These are phyloP conservation scores for Hyperopisus bebe DNA, from an alignment of 2,113 vertebrate species.

Conservation along the genomic window DNA sequence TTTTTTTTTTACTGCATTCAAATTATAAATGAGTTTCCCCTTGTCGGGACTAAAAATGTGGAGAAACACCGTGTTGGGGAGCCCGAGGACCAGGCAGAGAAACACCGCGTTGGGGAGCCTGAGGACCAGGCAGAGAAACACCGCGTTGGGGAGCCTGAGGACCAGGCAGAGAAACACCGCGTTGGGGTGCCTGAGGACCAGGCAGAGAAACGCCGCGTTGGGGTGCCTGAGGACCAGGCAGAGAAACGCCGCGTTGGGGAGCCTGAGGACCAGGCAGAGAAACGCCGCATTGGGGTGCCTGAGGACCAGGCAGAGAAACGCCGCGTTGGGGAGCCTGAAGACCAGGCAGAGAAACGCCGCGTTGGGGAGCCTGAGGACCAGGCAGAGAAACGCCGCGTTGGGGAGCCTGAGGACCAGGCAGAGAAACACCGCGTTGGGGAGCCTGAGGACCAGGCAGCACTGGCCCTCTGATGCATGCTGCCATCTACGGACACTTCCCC, in stretches of 20 bases:
- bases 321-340: no score
- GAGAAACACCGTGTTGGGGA: no score
- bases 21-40: background rate
- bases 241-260: constrained; percentile 10
- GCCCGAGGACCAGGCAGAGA: no score
- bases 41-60: background rate
- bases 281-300: no score
- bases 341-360: no score
- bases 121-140: no score
- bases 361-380: no score
- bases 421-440: constrained; percentile 11
- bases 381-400: no score
- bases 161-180: no score
- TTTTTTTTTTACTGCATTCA: background rate
- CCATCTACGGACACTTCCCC: constrained; percentile 56
- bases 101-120: no score
- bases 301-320: no score
- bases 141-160: no score
- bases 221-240: constrained; percentile 23
- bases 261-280: constrained; percentile 24
- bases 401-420: background rate
- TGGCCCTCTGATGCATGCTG: constrained; percentile 54
- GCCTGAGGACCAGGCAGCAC: constrained; percentile 23
- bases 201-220: background rate
- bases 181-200: background rate